phyloP scores from a whole-genome alignment of 1,140 invertebrate genomes.

The Trissolcus basalis region DNA sequence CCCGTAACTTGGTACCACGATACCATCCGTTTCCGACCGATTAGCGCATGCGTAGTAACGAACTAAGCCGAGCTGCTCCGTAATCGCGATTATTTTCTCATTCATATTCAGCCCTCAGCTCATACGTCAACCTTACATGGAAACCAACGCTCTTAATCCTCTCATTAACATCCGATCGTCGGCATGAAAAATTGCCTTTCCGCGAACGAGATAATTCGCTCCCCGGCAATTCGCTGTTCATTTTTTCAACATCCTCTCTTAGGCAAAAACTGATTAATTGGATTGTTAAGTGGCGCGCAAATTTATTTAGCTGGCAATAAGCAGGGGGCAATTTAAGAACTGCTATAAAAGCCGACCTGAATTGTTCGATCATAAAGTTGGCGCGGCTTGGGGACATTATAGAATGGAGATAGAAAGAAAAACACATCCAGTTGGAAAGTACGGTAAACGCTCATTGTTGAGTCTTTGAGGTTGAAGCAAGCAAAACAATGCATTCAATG shows the following conservation, averaged over 20 bases:
- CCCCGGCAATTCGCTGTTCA: no score
- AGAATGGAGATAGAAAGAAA: background rate
- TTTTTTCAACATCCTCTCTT: no score
- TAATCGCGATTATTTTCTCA: conserved; percentile 40
- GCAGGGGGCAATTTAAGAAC: no score
- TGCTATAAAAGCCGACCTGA: no score
- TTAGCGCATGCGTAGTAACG: conserved; percentile 46
- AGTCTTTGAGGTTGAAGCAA: conserved; percentile 11
- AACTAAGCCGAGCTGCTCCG: conserved; percentile 30
- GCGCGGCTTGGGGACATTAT: no score
- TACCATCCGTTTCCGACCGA: conserved; percentile 53
- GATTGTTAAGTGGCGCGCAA: no score
- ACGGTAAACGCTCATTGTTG: conserved; percentile 9
- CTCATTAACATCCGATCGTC: conserved; percentile 27
- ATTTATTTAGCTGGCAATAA: no score
- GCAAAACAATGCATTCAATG: conserved; percentile 36
- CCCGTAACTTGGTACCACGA: conserved; percentile 38
- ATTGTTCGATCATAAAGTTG: no score
- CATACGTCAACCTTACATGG: conserved; percentile 24
- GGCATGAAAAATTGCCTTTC: background rate
- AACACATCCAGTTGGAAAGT: background rate
- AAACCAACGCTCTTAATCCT: conserved; percentile 20
- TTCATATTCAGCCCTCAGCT: conserved; percentile 37
- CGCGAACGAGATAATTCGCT: background rate
- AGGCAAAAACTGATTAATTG: no score